Percentiles rank a stretch among this genome's conserved stretches.
Evolutionary conservation across 1,140 invertebrate genomes (phyloP).

Genomic region (Arion vulgaris): DNA sequence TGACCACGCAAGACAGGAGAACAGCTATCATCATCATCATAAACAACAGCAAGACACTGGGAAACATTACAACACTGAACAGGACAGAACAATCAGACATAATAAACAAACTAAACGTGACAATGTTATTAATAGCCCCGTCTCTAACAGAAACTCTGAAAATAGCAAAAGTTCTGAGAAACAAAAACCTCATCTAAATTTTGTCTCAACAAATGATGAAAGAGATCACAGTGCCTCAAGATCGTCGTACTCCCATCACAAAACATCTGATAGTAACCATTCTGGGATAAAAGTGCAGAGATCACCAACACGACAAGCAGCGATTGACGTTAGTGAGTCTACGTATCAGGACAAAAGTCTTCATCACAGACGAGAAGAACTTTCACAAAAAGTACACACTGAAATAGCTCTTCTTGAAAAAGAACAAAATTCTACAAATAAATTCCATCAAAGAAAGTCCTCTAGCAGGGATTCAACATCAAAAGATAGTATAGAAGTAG

Average conservation of each 20-base stretch:
- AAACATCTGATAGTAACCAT: too few relatives aligned
- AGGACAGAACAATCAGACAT: neutral
- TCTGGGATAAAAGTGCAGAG: neutral
- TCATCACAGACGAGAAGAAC: neutral
- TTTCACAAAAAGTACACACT: neutral
- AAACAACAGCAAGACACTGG: neutral
- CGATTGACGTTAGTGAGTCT: neutral
- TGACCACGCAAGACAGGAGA: neutral
- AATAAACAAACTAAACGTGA: neutral
- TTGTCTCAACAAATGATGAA: neutral
- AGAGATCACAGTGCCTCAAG: neutral
- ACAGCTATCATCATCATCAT: neutral
- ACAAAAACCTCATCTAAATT: neutral
- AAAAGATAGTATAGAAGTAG: conserved; percentile 60
- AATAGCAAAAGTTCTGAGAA: neutral
- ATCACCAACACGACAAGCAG: neutral
- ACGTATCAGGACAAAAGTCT: neutral
- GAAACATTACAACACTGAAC: neutral
- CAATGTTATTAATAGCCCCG: neutral
- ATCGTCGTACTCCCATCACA: too few relatives aligned
- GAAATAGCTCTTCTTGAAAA: neutral
- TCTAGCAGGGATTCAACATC: conserved; percentile 35
- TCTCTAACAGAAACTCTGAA: neutral
- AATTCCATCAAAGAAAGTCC: neutral
- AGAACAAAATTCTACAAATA: neutral